These are phyloP conservation scores for Miltochrista miniata DNA, from an alignment of 2,888 invertebrate genomes.

Conservation along the genomic window DNA sequence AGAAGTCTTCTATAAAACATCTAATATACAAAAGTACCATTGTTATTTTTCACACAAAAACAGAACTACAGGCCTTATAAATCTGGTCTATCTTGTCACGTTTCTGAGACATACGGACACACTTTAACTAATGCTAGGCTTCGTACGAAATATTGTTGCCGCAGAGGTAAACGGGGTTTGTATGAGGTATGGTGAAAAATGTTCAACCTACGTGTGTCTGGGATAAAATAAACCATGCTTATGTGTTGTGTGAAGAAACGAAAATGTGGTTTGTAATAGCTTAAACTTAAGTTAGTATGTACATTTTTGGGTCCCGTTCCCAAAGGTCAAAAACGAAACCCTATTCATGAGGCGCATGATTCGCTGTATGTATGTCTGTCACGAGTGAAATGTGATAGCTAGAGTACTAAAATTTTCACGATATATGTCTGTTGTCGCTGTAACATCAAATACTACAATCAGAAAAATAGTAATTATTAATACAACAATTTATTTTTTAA, in stretches of 20 bases:
- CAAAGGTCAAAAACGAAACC: no score
- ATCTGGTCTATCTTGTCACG: constrained; percentile 32
- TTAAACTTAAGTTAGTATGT: not conserved
- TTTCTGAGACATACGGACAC: constrained; percentile 22
- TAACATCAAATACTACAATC: no score
- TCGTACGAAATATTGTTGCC: constrained; percentile 32
- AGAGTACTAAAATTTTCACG: no score
- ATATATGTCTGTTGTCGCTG: no score
- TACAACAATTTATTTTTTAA: no score
- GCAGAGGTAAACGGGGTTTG: constrained; percentile 12
- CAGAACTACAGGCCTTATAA: constrained; percentile 9
- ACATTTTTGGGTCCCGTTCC: no score
- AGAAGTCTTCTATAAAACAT: not conserved
- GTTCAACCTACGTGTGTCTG: constrained; percentile 1
- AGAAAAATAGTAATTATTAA: no score
- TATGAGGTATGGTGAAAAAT: constrained; percentile 7
- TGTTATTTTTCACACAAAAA: constrained; percentile 6
- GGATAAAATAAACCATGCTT: not conserved
- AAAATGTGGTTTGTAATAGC: not conserved
- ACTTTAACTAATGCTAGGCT: constrained; percentile 42
- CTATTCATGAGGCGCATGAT: no score
- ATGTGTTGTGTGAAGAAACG: no score
- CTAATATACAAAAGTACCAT: constrained; percentile 4
- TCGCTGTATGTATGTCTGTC: no score
- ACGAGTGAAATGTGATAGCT: no score